Conservation (phyloP, 2,888 invertebrate genomes). For the Eupelmus urozonus region DNA sequence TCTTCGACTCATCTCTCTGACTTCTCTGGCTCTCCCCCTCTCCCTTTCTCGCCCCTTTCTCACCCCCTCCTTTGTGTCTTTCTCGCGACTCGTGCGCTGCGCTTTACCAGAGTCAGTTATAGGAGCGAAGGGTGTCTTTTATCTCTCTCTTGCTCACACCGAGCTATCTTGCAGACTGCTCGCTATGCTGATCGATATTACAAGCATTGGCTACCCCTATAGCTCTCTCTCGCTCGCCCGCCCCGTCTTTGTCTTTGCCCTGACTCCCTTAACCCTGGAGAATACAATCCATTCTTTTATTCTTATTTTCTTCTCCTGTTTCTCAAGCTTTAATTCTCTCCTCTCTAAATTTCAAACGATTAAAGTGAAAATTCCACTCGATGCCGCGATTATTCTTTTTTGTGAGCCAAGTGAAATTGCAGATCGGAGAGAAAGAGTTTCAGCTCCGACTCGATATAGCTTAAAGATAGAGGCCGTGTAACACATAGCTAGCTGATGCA, state of each 20-base stretch:
- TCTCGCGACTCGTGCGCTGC: not conserved
- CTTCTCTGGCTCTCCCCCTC: not conserved
- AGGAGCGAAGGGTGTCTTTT: conserved; percentile 56
- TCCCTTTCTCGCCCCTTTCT: not conserved
- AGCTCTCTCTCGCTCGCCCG: conserved; percentile 32
- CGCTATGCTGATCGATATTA: conserved; percentile 60
- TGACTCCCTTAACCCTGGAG: conserved; percentile 47
- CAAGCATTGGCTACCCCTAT: conserved; percentile 57
- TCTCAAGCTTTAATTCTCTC: conserved; percentile 41
- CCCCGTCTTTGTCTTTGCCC: conserved; percentile 43
- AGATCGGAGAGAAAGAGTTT: not conserved
- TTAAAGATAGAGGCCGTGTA: too few relatives aligned
- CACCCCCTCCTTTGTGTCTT: not conserved
- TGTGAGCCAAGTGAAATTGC: not conserved
- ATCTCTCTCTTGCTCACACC: too few relatives aligned
- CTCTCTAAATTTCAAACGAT: conserved; percentile 25
- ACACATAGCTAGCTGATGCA: too few relatives aligned
- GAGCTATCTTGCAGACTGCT: conserved; percentile 51
- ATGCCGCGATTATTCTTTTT: not conserved
- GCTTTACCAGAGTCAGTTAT: conserved; percentile 42
- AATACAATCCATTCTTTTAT: conserved; percentile 56
- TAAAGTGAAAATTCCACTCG: conserved; percentile 31
- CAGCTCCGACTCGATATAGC: too few relatives aligned
- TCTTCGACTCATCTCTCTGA: conserved; percentile 9
- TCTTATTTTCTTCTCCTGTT: conserved; percentile 40